Evolutionary conservation across 1,140 invertebrate species (phyloP).

Genomic region (Drosophila pruinosa): DNA sequence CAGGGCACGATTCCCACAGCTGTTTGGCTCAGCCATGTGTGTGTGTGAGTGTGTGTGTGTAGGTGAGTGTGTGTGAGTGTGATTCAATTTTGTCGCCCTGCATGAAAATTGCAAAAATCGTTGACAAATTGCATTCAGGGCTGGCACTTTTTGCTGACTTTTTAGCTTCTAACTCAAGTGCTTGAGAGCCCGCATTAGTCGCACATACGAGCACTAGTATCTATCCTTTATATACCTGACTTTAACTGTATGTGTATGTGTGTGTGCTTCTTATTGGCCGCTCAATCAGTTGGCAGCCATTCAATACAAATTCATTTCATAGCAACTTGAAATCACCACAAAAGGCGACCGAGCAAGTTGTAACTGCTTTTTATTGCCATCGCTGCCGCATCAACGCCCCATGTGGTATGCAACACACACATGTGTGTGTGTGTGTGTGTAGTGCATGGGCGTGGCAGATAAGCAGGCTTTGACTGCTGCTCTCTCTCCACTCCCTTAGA

Average conservation of each 20-base stretch:
- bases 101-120: constrained; percentile 73
- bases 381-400: constrained; percentile 44
- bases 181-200: constrained; percentile 41
- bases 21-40: not conserved
- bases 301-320: constrained; percentile 73
- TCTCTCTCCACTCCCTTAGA: not conserved
- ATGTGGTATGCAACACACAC: too few relatives aligned
- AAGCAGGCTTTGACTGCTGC: constrained; percentile 26
- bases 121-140: constrained; percentile 75
- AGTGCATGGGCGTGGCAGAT: constrained; percentile 38
- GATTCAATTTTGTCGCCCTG: constrained; percentile 65
- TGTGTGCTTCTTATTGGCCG: constrained; percentile 14
- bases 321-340: constrained; percentile 59
- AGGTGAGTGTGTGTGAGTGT: not conserved
- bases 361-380: constrained; percentile 70
- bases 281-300: constrained; percentile 45
- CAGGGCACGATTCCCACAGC: constrained; percentile 22
- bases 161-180: constrained; percentile 40
- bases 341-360: constrained; percentile 56
- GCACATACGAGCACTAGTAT: not conserved
- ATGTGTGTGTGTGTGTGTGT: constrained; percentile 3
- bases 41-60: not conserved
- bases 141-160: constrained; percentile 41
- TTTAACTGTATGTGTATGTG: not conserved
- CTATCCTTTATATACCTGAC: not conserved